Base-by-base conservation (phyloP, 2,888 invertebrate genomes). In the Hydroisotoma schaefferi region DNA sequence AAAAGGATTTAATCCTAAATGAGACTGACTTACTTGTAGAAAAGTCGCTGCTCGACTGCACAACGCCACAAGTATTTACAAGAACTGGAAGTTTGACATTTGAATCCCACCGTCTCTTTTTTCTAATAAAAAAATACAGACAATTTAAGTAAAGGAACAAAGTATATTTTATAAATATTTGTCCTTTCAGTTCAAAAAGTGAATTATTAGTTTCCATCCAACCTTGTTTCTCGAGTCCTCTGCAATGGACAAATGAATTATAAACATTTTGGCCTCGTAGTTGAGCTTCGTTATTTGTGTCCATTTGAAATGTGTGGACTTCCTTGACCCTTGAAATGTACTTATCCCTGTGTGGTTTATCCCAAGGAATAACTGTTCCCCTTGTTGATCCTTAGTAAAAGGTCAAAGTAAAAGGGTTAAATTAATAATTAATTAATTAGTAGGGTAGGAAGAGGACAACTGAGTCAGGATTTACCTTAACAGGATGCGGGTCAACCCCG, bases 31-130 rank as follows among this genome's bases (percentile, higher is more conserved):
- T 80, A 94, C 94, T 95, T 97, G 80, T 94, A 98, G 81, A 98
- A 98, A 71, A 95, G 81, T 87, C 95, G 92, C 80, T 97, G 97
- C 76, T 97, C 95, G 70, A 97, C 91, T 49, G 95, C 94, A 80
- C 94, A 94, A 76, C 91, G 86, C 97, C 97, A 98, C 65, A 98
- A 87, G 79, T 97, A 94, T 71, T 94, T 87, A 76, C 95, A 95
- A 55, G 93, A 88, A 44, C 90, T 86, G 48, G 90, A 88, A 70
- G 90, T 89, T 57, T 91, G 89, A 80, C 97, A 97, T 78, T 94
- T 93, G 80, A 94, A 97, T 18, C 97, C 95, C 66, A 95, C 88
- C 25, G 92, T 91, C 77, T 91, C 90, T 75, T 92, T 92, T 80
- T 90, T 92, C 91, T 91, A 79, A 33, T 15, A 40, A 40, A 40